Base-by-base conservation (phyloP, 2,797 vertebrate genomes). In the Hoplostethus mediterraneus region DNA sequence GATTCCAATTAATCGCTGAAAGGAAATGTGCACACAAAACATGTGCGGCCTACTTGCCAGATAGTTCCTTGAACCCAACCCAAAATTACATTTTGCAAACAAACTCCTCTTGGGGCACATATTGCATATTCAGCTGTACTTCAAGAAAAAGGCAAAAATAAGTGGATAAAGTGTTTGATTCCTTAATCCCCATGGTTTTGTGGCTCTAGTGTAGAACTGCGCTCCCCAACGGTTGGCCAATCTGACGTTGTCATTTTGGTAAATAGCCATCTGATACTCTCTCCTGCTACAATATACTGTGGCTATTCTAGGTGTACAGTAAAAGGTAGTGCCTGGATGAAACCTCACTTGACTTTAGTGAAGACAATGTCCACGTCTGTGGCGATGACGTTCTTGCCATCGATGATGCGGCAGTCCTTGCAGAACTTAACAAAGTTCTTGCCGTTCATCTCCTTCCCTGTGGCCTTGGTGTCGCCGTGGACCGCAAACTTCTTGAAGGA, bases 401-500 rank as follows among this genome's bases (percentile, higher is more conserved):
- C 96, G 10, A 91, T 95, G 84, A 98, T 86, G 4, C 87, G 87
- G 77, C 96, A 97, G 77, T 97, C 96, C 82, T 96, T 97, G 88
- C 96, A 96, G 55, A 98, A 77, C 84, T 98, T 98, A 11, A 87
- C 93, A 75, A 97, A 97, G 84, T 97, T 97, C 88, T 97, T 98
- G 68, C 95, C 94, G 0, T 93, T 95, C 86, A 97, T 95, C 72
- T 95, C 91, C 0, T 90, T 94, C 45, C 95, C 94, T 0, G 76
- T 94, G 44, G 94, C 91, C 44, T 96, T 94, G 1, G 90, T 89
- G 71, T 96, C 95, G 30, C 95, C 95, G 0, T 96, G 95, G 12
- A 93, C 38, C 0, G 95, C 95, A 86, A 97, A 98, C 79, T 91
- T 95, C 36, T 72, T 83, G 90, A 98, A 98, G 2, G 95, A 45